Base-by-base conservation (phyloP, 2,113 vertebrate species). In the Dissostichus mawsoni region DNA sequence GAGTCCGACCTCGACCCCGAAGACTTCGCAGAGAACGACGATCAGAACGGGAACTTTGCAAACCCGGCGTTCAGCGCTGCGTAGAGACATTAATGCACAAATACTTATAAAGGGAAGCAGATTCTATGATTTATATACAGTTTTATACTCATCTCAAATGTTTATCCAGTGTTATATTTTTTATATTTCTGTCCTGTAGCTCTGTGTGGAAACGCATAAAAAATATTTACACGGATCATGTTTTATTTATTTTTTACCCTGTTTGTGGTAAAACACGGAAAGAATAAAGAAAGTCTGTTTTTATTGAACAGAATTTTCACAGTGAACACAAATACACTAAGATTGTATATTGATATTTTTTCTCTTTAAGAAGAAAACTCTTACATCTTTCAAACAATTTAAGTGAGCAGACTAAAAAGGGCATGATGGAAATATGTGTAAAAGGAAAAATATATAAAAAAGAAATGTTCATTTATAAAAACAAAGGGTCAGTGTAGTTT, bases 1-100 rank as follows among this genome's bases (percentile, higher is more conserved):
- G 97, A 99, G 87, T 95, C 94, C 4, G 97, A 99, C 80, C 95
- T 98, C 9, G 92, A 94, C 52, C 93, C 94, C 0, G 96, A 97
- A 23, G 96, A 97, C 0, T 93, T 96, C 57, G 93, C 90, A 10
- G 90, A 91, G 11, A 89, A 84, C 3, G 95, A 97, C 1, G 95
- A 96, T 55, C 87, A 84, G 0, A 82, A 93, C 7, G 57, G 89
- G 0, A 90, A 89, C 74, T 94, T 95, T 55, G 20, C 91, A 10
- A 94, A 94, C 53, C 93, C 93, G 11, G 69, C 64, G 14, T 97
- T 94, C 33, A 76, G 90, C 70, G 78, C 92, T 0, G 76, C 47
- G n/a, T 92, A 83, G 16, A 55, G 16, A 55, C 52, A 8, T 52
- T 13, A n/a, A 25, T 20, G 56, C 36, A 29, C 23, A 74, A 20